phyloP scores from a whole-genome alignment of 2,888 invertebrate species.

The Brenthis hecate region DNA sequence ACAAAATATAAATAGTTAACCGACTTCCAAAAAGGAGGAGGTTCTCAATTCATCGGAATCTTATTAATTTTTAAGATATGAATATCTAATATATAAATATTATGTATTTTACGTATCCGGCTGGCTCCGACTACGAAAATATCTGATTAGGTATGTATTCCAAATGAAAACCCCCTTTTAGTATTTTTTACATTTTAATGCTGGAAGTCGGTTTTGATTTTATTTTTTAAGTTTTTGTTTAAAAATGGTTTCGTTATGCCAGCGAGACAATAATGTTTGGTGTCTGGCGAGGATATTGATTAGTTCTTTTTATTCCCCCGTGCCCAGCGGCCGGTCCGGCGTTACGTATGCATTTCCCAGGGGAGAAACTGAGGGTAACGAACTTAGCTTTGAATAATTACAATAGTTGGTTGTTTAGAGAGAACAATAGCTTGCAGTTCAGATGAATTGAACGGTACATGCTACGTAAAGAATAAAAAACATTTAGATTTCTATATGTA shows the following conservation, averaged over 20 bases:
- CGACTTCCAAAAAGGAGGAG: no score
- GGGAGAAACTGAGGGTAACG: conserved; percentile 30
- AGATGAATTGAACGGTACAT: conserved; percentile 7
- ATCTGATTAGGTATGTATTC: no score
- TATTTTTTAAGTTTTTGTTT: no score
- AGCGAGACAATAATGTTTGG: conserved; percentile 37
- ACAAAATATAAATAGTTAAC: no score
- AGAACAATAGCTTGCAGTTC: conserved; percentile 10
- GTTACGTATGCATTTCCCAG: conserved; percentile 38
- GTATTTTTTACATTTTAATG: no score
- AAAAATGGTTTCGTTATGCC: conserved; percentile 26
- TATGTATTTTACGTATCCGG: no score
- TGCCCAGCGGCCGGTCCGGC: conserved; percentile 22
- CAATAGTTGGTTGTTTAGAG: conserved; percentile 25
- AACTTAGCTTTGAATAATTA: conserved; percentile 36
- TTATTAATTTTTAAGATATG: no score
- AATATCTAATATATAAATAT: no score
- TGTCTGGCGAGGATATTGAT: conserved; percentile 36
- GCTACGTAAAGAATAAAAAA: not conserved
- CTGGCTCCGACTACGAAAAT: no score
- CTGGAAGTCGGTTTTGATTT: no score
- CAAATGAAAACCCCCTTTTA: no score
- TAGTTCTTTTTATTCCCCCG: conserved; percentile 32
- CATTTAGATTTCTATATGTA: not conserved
- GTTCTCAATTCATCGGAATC: no score